Base-by-base conservation (phyloP, 2,888 invertebrate species). In the Microchrysa polita region DNA sequence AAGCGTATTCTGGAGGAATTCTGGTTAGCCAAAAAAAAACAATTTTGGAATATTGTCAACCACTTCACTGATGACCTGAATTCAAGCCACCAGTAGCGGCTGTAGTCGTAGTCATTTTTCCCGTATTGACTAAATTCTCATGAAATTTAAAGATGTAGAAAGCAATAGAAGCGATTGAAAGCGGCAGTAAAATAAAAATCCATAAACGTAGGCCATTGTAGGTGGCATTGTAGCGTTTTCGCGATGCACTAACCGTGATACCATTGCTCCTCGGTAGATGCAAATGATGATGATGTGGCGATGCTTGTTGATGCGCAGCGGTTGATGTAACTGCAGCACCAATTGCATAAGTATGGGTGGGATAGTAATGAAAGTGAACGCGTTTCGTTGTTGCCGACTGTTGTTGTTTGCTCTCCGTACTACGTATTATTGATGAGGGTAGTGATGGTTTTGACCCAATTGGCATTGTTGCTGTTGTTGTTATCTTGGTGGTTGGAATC, bases 131-230 rank as follows among this genome's bases (percentile, higher is more conserved):
- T 9, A 75, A 59, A 44, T 59, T 67, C 12, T 23, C 55, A 55
- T 73, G 48, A 72, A 40, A 73, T 72, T 74, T 63, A 53, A 71
- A 74, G 10, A 74, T 69, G 52, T 74, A 76, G 22, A 74, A 59
- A 7, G 74, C 60, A 55, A 67, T 71, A 52, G 74, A 61, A 27
- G 76, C 76, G 18, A 76, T 73, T 53, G 73, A 59, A 14, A 69
- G 67, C 59, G 76, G 74, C 57, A 76, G 18, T 59, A 76, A 69
- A 59, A 74, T n/a, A 23, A 74, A 74, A 60, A 74, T 59, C 40
- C 72, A 74, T 52, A 74, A 73, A 12, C 71, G 69, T 20, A 72
- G 16, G 9, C 55, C 55, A 16, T n/a, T 53, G 16, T 16, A 22
- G n/a, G 42, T 18, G 16, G 71, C 57, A 12, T 20, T 55, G 40